Conservation (phyloP, 2,113 vertebrate species). For the Menidia beryllina region DNA sequence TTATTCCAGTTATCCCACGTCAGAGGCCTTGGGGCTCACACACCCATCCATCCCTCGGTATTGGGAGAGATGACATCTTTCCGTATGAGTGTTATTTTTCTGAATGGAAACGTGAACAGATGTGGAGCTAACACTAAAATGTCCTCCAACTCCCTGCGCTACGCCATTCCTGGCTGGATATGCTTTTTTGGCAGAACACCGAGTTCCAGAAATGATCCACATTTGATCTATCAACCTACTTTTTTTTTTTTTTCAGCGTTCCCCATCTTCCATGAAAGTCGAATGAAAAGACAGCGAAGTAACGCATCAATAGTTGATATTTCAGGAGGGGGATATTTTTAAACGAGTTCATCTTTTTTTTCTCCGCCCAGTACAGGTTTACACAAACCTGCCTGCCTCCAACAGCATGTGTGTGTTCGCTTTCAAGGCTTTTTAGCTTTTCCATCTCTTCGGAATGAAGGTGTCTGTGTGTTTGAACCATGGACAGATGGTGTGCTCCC, state of each 20-base stretch:
- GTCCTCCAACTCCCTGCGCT: conserved; percentile 26
- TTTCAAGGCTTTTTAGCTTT: not conserved
- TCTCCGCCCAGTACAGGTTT: too few relatives aligned
- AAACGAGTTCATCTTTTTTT: too few relatives aligned
- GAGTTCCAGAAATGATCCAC: conserved; percentile 35
- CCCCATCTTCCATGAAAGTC: conserved; percentile 20
- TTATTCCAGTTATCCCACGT: not conserved
- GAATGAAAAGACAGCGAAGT: not conserved
- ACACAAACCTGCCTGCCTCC: not conserved
- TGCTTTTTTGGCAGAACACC: conserved; percentile 39
- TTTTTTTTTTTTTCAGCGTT: conserved; percentile 13
- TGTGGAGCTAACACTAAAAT: conserved; percentile 49
- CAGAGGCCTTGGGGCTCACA: not conserved
- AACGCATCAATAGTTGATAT: too few relatives aligned
- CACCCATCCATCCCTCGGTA: not conserved
- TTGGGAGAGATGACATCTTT: conserved; percentile 33
- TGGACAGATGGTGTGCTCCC: conserved; percentile 56
- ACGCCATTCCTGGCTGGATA: conserved; percentile 37
- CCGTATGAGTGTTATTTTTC: conserved; percentile 3
- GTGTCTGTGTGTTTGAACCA: conserved; percentile 4
- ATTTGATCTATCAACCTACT: conserved; percentile 43
- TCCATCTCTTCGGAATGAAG: not conserved
- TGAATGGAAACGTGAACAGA: conserved; percentile 58
- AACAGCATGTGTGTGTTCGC: not conserved
- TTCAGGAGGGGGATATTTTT: too few relatives aligned